phyloP scores from a whole-genome alignment of 64 coral and sea anemone genomes.

The Montipora cactus region DNA sequence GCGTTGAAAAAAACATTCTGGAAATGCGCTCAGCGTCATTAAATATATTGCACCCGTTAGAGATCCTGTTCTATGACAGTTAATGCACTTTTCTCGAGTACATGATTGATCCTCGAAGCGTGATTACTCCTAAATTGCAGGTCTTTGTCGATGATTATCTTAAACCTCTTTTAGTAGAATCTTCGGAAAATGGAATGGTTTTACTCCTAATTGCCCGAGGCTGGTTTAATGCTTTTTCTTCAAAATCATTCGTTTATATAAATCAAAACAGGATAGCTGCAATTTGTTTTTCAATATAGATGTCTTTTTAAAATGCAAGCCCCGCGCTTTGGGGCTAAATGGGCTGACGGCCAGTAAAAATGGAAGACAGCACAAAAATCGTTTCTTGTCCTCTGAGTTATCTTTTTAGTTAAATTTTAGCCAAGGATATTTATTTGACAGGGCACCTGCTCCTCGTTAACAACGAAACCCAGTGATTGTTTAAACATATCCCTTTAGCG shows the following conservation, averaged over 20 bases:
- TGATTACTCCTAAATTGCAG: background rate
- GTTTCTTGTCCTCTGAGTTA: too few species aligned
- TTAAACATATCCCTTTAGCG: background rate
- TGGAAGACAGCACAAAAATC: too few species aligned
- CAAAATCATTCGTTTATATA: background rate
- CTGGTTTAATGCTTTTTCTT: background rate
- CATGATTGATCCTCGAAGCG: background rate
- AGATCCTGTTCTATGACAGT: background rate
- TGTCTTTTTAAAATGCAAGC: background rate
- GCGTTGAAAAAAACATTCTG: background rate
- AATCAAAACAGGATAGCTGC: background rate
- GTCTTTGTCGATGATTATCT: background rate
- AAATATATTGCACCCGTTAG: background rate
- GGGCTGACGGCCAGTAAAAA: background rate
- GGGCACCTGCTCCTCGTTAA: background rate
- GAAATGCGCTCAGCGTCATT: background rate
- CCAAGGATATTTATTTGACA: too few species aligned
- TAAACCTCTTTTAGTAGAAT: background rate
- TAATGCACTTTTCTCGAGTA: background rate
- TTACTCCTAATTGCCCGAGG: background rate
- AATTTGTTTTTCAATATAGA: background rate
- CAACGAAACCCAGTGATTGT: slow-evolving; percentile 37
- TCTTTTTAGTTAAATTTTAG: background rate
- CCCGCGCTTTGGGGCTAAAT: background rate
- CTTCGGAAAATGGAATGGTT: background rate